Base-by-base conservation (phyloP, 2,797 vertebrate genomes). In the Microctenopoma lineatum region DNA sequence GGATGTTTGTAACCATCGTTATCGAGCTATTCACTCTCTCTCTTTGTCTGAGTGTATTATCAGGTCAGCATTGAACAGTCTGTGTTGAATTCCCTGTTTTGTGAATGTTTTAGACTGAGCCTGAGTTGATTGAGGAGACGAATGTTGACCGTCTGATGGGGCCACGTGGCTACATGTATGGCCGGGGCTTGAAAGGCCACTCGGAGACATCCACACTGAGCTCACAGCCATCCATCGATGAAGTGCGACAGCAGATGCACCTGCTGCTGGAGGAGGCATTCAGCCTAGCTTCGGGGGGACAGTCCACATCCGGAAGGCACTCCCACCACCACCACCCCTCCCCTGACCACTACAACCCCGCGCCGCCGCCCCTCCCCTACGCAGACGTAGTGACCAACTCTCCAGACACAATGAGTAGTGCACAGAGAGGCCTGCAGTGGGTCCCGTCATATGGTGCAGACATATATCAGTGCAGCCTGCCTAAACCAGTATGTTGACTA, bases 241-340 rank as follows among this genome's bases (percentile, higher is more conserved):
- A 99, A 89, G 98, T 99, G 75, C 92, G 98, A 26, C 97, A 98
- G 78, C 98, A 99, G 93, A 99, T 99, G 98, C 98, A 99, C 87
- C 94, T 99, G 92, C 94, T 99, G 66, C 92, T 99, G 87, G 98
- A 99, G 86, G 97, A 99, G 85, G 98, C 98, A 18, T 99, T 99
- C 92, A 99, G 96, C 87, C 90, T 99, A 90, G 98, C 97, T 3
- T 98, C 98, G 0, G 95, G 96, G 0, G 97, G 97, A 41, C 97
- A 97, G 5, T 94, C 95, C 7, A 95, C 95, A 62, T 95, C 96
- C 47, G 93, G 93, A 79, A 92, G 96, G 52, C 95, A 94, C 79
- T 91, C 91, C 64, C 95, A 96, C 45, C 86, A 94, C 62, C 95
- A 94, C 26, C 90, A 92, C 81, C 94, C 63, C 50, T 16, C 86